Evolutionary conservation across 2,888 invertebrate species (phyloP), one percentile per base, ranked within the genome.

Genomic region (Ryuthela nishihirai): DNA sequence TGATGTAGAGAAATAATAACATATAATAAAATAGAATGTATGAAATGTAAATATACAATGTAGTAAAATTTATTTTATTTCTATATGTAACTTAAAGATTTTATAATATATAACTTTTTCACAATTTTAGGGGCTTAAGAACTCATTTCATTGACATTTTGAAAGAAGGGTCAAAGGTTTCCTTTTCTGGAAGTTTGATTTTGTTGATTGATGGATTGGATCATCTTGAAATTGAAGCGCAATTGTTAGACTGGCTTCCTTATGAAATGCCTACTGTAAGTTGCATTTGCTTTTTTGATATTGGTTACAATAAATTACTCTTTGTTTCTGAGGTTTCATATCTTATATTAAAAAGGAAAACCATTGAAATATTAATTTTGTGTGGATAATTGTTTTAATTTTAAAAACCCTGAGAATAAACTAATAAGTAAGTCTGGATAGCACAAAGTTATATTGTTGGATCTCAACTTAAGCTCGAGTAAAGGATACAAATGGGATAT

Each of bases 131-230:
- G 12, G 59, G 53, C 24, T 34, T 53, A 5, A 38, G 39, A 7
- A 52, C 47, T 25, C 42, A 53, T 9, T 60, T 60, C 44, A 44
- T 43, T 20, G 60, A 60, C 21, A 49, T 60, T 49, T 46, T 60
- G 9, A 26, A 46, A 23, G 54, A 50, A 60, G 60, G 54, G 29
- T 32, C 32, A 25, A 41, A 41, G 9, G 32, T 36, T 18, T 40
- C 43, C 35, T 35, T 43, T 17, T 25, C 29, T 24, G 29, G 20
- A 21, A 46, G 43, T 1, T 60, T 75, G 9, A 66, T 72, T 6
- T 32, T 75, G 7, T 69, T 74, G 52, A 63, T 75, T n/a, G 75
- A 75, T 67, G 75, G 74, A 10, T 52, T 74, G 24, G 74, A 75
- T 52, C 58, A 68, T 25, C 70, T 75, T 68, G 67, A 65, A 7